These are phyloP conservation scores for Leistus spinibarbis DNA, from an alignment of 2,888 invertebrate species.

Conservation along the genomic window DNA sequence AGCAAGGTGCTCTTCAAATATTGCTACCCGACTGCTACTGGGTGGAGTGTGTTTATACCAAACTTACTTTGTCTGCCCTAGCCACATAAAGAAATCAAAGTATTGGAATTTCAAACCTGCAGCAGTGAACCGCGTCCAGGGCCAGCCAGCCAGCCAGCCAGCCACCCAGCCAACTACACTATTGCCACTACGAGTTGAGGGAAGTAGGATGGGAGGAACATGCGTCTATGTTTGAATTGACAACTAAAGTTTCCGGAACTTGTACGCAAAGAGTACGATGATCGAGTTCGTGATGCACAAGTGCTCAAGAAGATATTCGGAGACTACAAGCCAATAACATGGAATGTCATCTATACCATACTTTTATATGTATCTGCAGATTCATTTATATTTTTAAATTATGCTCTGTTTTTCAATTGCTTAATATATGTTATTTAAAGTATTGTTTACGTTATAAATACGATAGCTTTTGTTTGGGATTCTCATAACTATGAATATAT, in stretches of 20 bases:
- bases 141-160: background rate
- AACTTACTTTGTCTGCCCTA: slow-evolving; percentile 35
- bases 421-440: no score
- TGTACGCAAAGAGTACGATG: background rate
- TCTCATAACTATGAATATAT: no score
- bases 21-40: slow-evolving; percentile 10
- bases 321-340: background rate
- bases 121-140: no score
- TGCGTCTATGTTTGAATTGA: slow-evolving; percentile 13
- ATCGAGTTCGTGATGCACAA: background rate
- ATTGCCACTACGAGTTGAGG: background rate
- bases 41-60: slow-evolving; percentile 30
- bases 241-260: slow-evolving; percentile 26
- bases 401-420: no score
- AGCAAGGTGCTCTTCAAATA: slow-evolving; percentile 35
- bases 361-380: no score
- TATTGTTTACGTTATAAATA: no score
- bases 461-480: no score
- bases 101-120: slow-evolving; percentile 21
- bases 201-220: background rate
- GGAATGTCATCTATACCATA: no score
- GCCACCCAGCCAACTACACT: background rate
- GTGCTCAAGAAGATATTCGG: background rate
- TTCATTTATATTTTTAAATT: no score
- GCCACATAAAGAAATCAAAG: slow-evolving; percentile 35